Evolutionary conservation across 2,113 vertebrate genomes (phyloP), one percentile per base, ranked within the genome.

Genomic region (Actenoides hombroni): DNA sequence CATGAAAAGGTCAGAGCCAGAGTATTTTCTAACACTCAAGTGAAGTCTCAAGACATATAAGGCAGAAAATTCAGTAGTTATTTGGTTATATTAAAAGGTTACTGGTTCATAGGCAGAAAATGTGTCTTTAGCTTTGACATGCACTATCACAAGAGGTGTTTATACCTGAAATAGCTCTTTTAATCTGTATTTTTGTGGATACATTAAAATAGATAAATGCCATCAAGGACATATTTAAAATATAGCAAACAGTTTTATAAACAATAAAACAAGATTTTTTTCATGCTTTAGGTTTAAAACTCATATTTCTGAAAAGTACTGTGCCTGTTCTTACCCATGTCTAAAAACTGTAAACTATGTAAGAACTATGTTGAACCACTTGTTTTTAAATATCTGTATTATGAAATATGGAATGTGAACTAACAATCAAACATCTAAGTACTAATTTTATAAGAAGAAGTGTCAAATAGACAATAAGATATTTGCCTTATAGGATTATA

Each of bases 1-100:
- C 96, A 91, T 80, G 88, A 85, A 97, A 97, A 97, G 95, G 94
- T 97, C 97, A 97, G 71, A 96, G 48, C 69, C 64, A 67, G 73
- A 96, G 59, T 42, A 88, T 88, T 96, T 94, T 81, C 64, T 68
- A 90, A 81, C n/a, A 97, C 91, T 96, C 91, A 96, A 40, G 95
- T 90, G 63, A 96, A 96, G 37, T 96, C 68, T 89, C 86, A 90
- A 91, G 76, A 83, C 46, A 78, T n/a, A 68, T 40, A 83, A 42
- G 82, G 65, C 40, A 82, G 76, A 96, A 92, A 96, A 96, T 94
- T 95, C 88, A 42, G 73, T 76, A 64, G 11, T 56, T 73, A 85
- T 70, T 92, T 61, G 15, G 56, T 81, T 94, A 73, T 95, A 91
- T 59, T 94, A 88, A 96, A 97, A 95, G 83, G 81, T 90, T 94